phyloP scores from a whole-genome alignment of 2,888 invertebrate species.

The Aphrophora alni region DNA sequence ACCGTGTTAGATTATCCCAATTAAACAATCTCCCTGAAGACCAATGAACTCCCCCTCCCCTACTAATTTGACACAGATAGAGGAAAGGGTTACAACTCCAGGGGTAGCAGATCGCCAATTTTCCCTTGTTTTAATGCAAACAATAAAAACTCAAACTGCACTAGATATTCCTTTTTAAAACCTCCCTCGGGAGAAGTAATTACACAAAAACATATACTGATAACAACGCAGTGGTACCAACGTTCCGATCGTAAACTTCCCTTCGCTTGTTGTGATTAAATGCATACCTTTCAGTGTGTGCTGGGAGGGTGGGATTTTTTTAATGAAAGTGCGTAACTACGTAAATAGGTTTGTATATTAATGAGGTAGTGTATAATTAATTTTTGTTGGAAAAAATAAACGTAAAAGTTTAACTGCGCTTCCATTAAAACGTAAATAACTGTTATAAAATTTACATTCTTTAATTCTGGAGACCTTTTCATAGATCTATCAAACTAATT shows the following conservation, averaged over 20 bases:
- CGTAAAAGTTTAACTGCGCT: neutral
- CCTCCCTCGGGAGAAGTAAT: neutral
- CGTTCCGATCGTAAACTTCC: neutral
- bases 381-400: neutral
- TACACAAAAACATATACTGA: constrained; percentile 1
- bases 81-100: neutral
- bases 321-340: neutral
- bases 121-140: constrained; percentile 6
- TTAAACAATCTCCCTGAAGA: neutral
- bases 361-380: neutral
- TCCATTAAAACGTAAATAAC: neutral
- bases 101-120: neutral
- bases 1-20: neutral
- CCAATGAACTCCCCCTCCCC: neutral
- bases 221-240: neutral
- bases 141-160: neutral
- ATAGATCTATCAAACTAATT: too few relatives aligned
- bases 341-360: neutral
- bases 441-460: neutral
- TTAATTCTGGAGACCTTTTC: too few relatives aligned
- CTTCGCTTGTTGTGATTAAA: neutral
- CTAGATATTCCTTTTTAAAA: neutral
- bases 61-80: neutral
- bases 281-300: neutral
- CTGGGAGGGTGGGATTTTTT: neutral